phyloP scores from a whole-genome alignment of 1,140 invertebrate species.

The Eubasilissa regina region DNA sequence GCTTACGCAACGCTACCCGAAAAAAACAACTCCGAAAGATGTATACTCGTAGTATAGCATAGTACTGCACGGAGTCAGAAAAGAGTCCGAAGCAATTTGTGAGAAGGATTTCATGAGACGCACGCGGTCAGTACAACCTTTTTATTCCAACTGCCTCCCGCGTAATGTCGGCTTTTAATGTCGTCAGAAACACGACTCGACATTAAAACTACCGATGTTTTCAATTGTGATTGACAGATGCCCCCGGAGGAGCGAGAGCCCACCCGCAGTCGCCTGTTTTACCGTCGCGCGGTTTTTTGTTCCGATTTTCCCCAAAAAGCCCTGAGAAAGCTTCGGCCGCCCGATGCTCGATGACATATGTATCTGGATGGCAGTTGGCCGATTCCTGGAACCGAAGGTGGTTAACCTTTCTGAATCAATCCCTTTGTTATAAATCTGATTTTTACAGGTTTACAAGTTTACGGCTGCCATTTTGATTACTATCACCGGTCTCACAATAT shows the following conservation, averaged over 20 bases:
- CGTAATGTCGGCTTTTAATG: conserved; percentile 15
- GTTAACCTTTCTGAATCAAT: conserved; percentile 35
- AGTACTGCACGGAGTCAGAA: too few species aligned
- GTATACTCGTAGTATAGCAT: too few species aligned
- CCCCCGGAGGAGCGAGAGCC: conserved; percentile 23
- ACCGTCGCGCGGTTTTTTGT: conserved; percentile 41
- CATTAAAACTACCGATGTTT: conserved; percentile 43
- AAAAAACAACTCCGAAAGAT: too few species aligned
- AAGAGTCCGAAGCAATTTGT: conserved; percentile 15
- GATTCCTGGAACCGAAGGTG: conserved; percentile 33
- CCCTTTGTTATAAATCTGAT: background rate
- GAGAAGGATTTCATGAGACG: background rate
- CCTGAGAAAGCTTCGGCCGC: conserved; percentile 27
- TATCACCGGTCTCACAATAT: too few species aligned
- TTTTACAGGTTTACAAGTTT: background rate
- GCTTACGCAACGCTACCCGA: too few species aligned
- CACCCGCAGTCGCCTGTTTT: conserved; percentile 43
- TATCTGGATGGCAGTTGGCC: conserved; percentile 37
- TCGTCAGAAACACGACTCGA: conserved; percentile 22
- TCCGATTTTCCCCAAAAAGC: conserved; percentile 47
- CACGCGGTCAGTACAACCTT: background rate
- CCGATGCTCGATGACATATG: conserved; percentile 12
- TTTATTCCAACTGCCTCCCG: conserved; percentile 7
- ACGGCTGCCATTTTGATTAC: too few species aligned
- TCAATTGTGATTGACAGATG: conserved; percentile 50